Evolutionary conservation across 2,797 vertebrate species (phyloP).

Genomic region (Natrix natrix): DNA sequence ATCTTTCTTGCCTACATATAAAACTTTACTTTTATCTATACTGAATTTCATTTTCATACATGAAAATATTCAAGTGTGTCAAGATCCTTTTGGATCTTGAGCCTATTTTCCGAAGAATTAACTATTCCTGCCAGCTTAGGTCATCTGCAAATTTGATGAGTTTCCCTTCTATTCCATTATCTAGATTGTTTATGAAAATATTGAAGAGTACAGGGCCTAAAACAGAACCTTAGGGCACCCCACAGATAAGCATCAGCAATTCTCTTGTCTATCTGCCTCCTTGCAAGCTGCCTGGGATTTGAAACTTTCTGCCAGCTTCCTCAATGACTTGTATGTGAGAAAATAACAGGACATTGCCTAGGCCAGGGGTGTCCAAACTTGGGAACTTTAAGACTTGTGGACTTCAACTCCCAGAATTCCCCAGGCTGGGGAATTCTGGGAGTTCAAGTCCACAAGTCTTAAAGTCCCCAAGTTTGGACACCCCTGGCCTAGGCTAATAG

Average conservation of each 20-base stretch:
- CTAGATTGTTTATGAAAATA: not conserved
- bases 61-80: not conserved
- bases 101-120: not conserved
- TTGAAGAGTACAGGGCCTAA: not conserved
- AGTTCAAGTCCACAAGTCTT: too few relatives aligned
- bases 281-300: not conserved
- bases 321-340: not conserved
- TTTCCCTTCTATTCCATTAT: not conserved
- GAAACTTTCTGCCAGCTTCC: not conserved
- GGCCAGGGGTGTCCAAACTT: too few relatives aligned
- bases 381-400: too few relatives aligned
- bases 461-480: too few relatives aligned
- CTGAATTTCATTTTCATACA: not conserved
- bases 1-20: not conserved
- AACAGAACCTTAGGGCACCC: not conserved
- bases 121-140: not conserved
- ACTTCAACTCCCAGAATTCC: too few relatives aligned
- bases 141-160: not conserved
- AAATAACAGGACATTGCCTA: not conserved
- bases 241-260: not conserved
- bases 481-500: not conserved
- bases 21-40: not conserved
- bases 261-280: not conserved
- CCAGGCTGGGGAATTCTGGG: too few relatives aligned
- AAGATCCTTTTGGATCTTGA: not conserved